Percentiles rank a stretch among this genome's conserved stretches.
phyloP scores from a whole-genome alignment of 1,140 invertebrate genomes.

The Calycopis cecrops region DNA sequence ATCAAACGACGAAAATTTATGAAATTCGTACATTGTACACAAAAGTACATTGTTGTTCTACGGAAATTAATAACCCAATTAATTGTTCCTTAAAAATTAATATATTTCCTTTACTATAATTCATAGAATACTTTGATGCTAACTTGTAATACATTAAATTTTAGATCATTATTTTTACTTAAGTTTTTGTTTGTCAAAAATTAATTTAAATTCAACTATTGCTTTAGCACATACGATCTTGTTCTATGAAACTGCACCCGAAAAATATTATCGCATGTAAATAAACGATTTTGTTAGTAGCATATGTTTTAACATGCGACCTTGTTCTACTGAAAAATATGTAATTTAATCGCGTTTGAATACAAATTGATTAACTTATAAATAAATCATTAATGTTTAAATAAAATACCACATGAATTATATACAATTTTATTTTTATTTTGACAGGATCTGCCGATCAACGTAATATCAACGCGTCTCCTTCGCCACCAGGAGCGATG shows the following conservation, averaged over 20 bases:
- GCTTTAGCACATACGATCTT: slow-evolving; percentile 10
- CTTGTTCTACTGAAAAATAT: slow-evolving; percentile 13
- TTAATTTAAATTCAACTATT: slow-evolving; percentile 8
- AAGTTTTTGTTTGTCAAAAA: too few species aligned
- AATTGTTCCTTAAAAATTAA: slow-evolving; percentile 10
- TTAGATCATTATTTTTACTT: slow-evolving; percentile 3
- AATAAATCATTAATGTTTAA: too few species aligned
- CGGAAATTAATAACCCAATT: too few species aligned
- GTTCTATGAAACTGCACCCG: slow-evolving; percentile 1
- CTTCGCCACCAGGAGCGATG: slow-evolving; percentile 6
- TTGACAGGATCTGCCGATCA: too few species aligned
- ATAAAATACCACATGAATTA: too few species aligned
- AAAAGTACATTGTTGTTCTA: slow-evolving; percentile 14
- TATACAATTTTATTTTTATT: too few species aligned
- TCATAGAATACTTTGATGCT: neutral
- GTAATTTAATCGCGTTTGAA: too few species aligned
- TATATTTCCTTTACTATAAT: slow-evolving; percentile 11
- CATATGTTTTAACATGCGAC: slow-evolving; percentile 5
- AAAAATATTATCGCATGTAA: too few species aligned
- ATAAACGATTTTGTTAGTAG: too few species aligned
- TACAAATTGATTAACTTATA: too few species aligned
- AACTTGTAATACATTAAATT: neutral
- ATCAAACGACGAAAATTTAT: too few species aligned
- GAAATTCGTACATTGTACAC: too few species aligned
- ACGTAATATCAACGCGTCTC: slow-evolving; percentile 10